Conservation (phyloP, 2,797 vertebrate genomes). For the Etheostoma perlongum region DNA sequence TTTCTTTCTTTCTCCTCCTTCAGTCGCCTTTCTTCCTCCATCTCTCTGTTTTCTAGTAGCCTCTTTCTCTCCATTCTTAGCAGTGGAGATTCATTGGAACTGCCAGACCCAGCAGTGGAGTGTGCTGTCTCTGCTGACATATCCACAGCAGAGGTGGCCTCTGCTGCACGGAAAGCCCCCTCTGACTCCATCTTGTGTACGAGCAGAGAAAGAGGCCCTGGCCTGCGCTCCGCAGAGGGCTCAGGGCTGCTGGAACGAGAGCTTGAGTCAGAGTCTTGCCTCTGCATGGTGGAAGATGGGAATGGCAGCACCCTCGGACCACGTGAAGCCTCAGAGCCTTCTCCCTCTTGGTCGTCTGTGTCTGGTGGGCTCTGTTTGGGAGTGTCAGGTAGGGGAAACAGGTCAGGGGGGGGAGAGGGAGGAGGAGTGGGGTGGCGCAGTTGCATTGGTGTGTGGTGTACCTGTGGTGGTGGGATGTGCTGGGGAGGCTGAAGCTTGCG, state of each 20-base stretch:
- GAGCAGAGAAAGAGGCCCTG: slow-evolving; percentile 83
- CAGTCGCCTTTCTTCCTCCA: slow-evolving; percentile 58
- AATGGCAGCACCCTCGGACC: slow-evolving; percentile 49
- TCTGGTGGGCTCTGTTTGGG: slow-evolving; percentile 88
- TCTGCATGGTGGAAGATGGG: slow-evolving; percentile 69
- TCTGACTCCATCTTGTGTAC: slow-evolving; percentile 86
- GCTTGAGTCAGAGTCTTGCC: slow-evolving; percentile 83
- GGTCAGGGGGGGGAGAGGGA: slow-evolving; percentile 86
- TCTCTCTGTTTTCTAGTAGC: slow-evolving; percentile 43
- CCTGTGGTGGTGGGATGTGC: slow-evolving; percentile 84
- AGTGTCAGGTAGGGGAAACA: slow-evolving; percentile 86
- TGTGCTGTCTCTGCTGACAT: slow-evolving; percentile 49
- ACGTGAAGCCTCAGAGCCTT: slow-evolving; percentile 31
- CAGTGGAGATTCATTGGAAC: slow-evolving; percentile 47
- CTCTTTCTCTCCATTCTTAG: slow-evolving; percentile 51
- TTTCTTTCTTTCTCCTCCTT: slow-evolving; percentile 43
- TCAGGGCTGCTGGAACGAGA: slow-evolving; percentile 89
- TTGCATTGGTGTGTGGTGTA: slow-evolving; percentile 81
- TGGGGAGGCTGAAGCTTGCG: slow-evolving; percentile 87
- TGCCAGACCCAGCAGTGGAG: slow-evolving; percentile 36
- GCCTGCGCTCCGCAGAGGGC: slow-evolving; percentile 76
- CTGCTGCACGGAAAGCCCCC: slow-evolving; percentile 64
- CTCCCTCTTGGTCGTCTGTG: slow-evolving; percentile 78
- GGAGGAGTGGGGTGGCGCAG: slow-evolving; percentile 84
- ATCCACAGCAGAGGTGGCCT: slow-evolving; percentile 35